phyloP scores from a whole-genome alignment of 2,113 vertebrate genomes.

The Toxostoma redivivum region DNA sequence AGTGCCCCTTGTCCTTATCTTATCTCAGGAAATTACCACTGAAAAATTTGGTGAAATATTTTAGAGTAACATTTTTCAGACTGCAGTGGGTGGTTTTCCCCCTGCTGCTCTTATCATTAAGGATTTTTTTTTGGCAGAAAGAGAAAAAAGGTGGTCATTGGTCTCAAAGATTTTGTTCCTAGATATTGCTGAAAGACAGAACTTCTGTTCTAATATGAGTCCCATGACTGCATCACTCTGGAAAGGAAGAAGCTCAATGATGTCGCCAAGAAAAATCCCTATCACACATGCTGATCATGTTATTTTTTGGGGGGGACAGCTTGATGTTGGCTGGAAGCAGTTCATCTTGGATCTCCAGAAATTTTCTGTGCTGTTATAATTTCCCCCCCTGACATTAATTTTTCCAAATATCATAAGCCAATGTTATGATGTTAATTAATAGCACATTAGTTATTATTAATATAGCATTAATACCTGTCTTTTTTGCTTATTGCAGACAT shows the following conservation, averaged over 20 bases:
- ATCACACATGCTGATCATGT: not conserved
- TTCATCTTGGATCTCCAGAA: not conserved
- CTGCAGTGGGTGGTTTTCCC: not conserved
- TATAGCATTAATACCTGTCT: not conserved
- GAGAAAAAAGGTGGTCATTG: not conserved
- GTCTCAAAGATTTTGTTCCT: not conserved
- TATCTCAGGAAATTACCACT: not conserved
- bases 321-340: not conserved
- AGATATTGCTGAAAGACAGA: not conserved
- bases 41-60: not conserved
- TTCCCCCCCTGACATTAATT: not conserved
- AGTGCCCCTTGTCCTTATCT: not conserved
- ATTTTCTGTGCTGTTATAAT: not conserved
- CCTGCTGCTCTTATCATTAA: not conserved
- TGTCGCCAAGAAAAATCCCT: not conserved
- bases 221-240: not conserved
- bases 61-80: not conserved
- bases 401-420: not conserved
- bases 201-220: not conserved
- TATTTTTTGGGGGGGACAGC: not conserved
- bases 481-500: not conserved
- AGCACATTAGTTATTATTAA: not conserved
- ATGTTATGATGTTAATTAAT: not conserved
- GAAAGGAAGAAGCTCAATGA: not conserved
- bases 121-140: not conserved